A percentile compares a stretch with the other conserved stretches of the same genome.
These are phyloP conservation scores for Saguinus midas DNA, from an alignment of 2,113 vertebrate species.

Conservation along the genomic window DNA sequence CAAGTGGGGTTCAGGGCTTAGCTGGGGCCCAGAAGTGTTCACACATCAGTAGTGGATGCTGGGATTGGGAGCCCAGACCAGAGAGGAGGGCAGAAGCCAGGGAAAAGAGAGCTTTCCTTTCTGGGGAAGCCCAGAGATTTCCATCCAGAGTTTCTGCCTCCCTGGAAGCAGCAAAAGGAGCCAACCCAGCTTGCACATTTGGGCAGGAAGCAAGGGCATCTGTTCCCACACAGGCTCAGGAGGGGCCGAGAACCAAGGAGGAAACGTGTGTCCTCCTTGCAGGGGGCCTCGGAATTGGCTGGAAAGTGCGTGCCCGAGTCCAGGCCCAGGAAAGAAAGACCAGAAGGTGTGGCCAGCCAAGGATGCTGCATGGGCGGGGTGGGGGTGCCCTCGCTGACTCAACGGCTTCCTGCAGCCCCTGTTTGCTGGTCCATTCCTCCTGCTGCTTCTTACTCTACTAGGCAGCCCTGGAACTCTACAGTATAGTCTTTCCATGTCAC, in stretches of 20 bases:
- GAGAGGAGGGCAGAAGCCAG: background rate
- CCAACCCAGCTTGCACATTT: background rate
- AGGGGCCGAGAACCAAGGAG: background rate
- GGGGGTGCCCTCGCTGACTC: background rate
- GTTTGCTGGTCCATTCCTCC: background rate
- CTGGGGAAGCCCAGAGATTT: conserved; percentile 64
- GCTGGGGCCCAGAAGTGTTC: background rate
- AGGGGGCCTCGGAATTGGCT: conserved; percentile 8
- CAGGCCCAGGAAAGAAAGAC: background rate
- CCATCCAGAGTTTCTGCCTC: conserved; percentile 26
- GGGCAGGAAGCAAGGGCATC: conserved; percentile 64
- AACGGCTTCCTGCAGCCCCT: accelerated
- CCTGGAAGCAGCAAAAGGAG: conserved; percentile 37
- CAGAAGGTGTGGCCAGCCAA: background rate
- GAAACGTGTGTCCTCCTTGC: background rate
- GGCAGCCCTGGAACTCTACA: background rate
- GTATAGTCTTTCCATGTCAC: background rate
- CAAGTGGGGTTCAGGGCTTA: background rate
- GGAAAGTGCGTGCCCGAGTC: background rate
- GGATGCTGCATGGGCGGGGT: background rate
- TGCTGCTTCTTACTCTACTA: background rate
- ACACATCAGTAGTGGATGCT: background rate
- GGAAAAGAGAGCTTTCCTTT: background rate
- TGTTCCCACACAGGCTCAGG: conserved; percentile 41
- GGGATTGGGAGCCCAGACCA: background rate